These are phyloP conservation scores for Ophthalmolycus amberensis DNA, from an alignment of 2,113 vertebrate genomes.

Conservation along the genomic window DNA sequence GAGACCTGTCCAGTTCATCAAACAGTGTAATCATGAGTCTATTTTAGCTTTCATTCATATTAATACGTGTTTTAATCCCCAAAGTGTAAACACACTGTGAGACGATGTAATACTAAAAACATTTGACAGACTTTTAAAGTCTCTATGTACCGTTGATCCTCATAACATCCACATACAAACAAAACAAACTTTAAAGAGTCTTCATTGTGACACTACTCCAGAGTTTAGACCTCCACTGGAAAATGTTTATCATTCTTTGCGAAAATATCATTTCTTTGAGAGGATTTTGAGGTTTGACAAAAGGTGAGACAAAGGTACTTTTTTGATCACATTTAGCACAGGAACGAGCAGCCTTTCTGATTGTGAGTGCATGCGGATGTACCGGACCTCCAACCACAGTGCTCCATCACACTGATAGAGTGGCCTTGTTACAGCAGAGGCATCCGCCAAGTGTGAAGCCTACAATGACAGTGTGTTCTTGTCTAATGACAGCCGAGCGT, in stretches of 20 bases:
- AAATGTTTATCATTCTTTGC: neutral
- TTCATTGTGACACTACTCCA: neutral
- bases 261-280: neutral
- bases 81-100: neutral
- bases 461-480: conserved; percentile 39
- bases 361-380: conserved; percentile 19
- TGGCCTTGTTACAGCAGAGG: conserved; percentile 46
- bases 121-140: neutral
- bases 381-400: conserved; percentile 13
- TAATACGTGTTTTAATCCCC: neutral
- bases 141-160: neutral
- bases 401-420: conserved; percentile 13
- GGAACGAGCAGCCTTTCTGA: conserved; percentile 33
- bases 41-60: neutral
- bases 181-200: neutral
- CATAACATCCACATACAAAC: neutral
- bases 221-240: neutral
- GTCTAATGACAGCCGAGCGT: conserved; percentile 10
- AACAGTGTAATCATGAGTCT: neutral
- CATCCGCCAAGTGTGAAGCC: conserved; percentile 49
- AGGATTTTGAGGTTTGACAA: neutral
- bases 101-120: neutral
- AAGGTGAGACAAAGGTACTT: conserved; percentile 8
- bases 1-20: neutral
- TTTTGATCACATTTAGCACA: conserved; percentile 12